Base-by-base conservation (phyloP, 1,140 invertebrate genomes). In the Diuraphis noxia region DNA sequence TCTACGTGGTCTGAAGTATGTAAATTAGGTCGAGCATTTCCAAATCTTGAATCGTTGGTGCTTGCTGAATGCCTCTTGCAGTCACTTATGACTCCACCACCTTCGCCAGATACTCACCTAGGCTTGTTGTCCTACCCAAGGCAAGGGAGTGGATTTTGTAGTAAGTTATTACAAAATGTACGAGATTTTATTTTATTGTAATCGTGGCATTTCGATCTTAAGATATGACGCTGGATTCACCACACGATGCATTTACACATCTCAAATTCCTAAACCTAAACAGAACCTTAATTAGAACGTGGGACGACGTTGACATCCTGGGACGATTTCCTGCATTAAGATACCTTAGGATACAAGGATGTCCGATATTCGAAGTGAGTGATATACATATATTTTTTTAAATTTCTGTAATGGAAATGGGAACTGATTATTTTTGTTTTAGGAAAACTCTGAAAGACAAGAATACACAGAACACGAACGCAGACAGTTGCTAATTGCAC, bases 381-480 rank as follows among this genome's bases (percentile, higher is more conserved):
- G 77, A 40, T 90, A 3, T n/a, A 9, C 36, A n/a, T 77, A 40
- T 63, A 8, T 41, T 49, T 43, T 49, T 89, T 63, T 9, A 89
- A n/a, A 40, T 25, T 23, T 41, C 10, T 41, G n/a, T 30, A 25
- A 40, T 63, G 10, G 13, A 1, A n/a, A 72, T 72, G 25, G 25
- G 0, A 40, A n/a, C 17, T 49, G 17, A 13, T 89, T 77, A 19
- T 36, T 72, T 72, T 0, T 77, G 10, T 49, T 82, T 82, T n/a
- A 91, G 89, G 89, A 91, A 38, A 91, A 91, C 21, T 21, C 43
- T 7, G 89, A 91, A 21, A 91, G 89, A 38, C 95, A 97, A 93
- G 96, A 97, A 93, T 97, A 97, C 91, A 97, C 97, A 38, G 97
- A 98, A 94, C 97, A 98, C 93, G 97, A 98, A 94, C 94, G 98